These are phyloP conservation scores for Andricus curvator DNA, from an alignment of 2,888 invertebrate species.

Conservation along the genomic window DNA sequence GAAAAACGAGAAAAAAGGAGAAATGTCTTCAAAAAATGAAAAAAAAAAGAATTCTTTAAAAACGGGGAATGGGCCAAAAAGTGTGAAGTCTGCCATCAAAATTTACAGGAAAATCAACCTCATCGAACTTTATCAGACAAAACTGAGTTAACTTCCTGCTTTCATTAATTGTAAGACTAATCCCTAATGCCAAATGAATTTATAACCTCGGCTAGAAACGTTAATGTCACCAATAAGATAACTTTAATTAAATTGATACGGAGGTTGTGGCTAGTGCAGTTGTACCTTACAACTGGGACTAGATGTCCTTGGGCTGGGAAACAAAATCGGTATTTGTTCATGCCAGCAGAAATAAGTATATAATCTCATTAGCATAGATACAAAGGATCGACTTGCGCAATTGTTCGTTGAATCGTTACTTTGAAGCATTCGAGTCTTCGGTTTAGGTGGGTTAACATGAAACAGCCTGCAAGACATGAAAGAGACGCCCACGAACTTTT, in stretches of 20 bases:
- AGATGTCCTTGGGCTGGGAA: conserved; percentile 53
- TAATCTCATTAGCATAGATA: conserved; percentile 44
- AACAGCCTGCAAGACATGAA: not conserved
- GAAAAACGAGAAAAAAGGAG: no score
- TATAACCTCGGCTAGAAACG: not conserved
- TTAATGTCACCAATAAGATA: not conserved
- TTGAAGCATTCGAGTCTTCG: not conserved
- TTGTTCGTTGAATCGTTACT: conserved; percentile 18
- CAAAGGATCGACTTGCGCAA: conserved; percentile 45
- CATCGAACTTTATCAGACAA: no score
- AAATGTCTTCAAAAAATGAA: no score
- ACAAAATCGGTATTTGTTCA: conserved; percentile 51
- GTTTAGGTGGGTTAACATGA: conserved; percentile 9
- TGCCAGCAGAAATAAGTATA: conserved; percentile 46
- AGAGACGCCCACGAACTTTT: conserved; percentile 18
- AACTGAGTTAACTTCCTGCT: no score
- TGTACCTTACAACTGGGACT: conserved; percentile 51
- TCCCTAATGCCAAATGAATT: not conserved
- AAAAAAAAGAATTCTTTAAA: no score
- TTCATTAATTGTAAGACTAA: no score
- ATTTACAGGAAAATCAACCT: no score
- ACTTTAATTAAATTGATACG: conserved; percentile 46
- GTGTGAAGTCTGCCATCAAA: no score
- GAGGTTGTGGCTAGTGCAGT: conserved; percentile 45
- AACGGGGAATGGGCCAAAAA: no score